Evolutionary conservation across 2,888 invertebrate genomes (phyloP).

Genomic region (Aleiodes leptofemur): DNA sequence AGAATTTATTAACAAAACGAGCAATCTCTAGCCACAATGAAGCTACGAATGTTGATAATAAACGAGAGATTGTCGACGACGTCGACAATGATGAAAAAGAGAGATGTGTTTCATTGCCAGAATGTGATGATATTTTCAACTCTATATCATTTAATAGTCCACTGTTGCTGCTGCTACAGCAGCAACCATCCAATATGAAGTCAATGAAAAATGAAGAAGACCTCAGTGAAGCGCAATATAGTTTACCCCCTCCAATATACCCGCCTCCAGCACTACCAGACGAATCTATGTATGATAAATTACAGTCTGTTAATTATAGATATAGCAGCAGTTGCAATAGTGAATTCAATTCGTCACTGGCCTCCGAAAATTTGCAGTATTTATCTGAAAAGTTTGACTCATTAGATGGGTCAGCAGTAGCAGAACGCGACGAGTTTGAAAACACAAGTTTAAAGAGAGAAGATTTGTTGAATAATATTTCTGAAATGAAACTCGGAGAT

Average conservation of each 20-base stretch:
- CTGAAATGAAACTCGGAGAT: constrained; percentile 62
- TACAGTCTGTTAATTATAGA: constrained; percentile 74
- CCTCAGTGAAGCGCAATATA: constrained; percentile 64
- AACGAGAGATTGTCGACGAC: too few species aligned
- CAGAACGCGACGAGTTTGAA: too few species aligned
- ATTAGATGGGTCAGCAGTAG: constrained; percentile 52
- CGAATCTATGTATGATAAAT: constrained; percentile 78
- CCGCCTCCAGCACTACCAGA: constrained; percentile 80
- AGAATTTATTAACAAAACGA: constrained; percentile 70
- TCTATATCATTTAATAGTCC: constrained; percentile 82
- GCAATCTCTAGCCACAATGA: constrained; percentile 64
- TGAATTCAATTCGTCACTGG: constrained; percentile 66
- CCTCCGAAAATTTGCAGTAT: constrained; percentile 71
- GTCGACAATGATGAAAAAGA: constrained; percentile 65
- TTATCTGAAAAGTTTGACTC: constrained; percentile 72
- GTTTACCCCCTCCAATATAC: constrained; percentile 78
- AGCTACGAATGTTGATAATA: too few species aligned
- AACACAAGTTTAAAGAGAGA: constrained; percentile 49
- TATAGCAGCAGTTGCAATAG: constrained; percentile 72
- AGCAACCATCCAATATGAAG: constrained; percentile 62
- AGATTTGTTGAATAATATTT: constrained; percentile 59
- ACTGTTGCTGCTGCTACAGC: constrained; percentile 49
- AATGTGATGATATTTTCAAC: constrained; percentile 79
- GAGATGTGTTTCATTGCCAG: constrained; percentile 79
- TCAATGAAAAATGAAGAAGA: constrained; percentile 66